These are phyloP conservation scores for Crotalus horridus DNA, from an alignment of 2,113 vertebrate genomes.

Conservation along the genomic window DNA sequence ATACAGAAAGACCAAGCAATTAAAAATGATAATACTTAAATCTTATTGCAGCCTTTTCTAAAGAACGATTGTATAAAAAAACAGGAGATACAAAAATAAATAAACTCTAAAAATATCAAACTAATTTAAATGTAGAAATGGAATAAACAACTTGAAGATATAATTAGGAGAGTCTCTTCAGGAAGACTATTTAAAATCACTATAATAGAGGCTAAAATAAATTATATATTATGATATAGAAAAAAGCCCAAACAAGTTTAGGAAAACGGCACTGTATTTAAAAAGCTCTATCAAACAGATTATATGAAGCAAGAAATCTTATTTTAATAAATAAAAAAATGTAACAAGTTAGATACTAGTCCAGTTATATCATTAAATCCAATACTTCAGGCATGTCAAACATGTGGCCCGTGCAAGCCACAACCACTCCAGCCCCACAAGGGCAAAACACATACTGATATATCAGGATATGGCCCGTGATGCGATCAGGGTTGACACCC, in stretches of 20 bases:
- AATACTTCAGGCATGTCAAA: too few species aligned
- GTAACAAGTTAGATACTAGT: neutral
- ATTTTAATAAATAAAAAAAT: neutral
- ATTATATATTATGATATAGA: neutral
- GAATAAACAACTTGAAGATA: neutral
- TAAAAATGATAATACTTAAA: neutral
- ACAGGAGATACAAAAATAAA: neutral
- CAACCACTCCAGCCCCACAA: too few species aligned
- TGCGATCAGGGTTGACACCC: too few species aligned
- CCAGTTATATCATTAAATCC: neutral
- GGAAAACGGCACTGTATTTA: neutral
- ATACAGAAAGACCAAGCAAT: neutral
- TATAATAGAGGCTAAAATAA: conserved; percentile 18
- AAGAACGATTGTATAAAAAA: neutral
- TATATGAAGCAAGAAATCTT: neutral
- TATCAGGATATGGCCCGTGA: too few species aligned
- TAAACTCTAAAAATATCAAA: neutral
- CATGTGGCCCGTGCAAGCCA: too few species aligned
- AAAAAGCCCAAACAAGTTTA: neutral
- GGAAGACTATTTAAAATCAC: neutral
- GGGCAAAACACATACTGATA: too few species aligned
- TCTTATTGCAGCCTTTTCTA: neutral
- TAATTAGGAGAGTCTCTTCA: neutral
- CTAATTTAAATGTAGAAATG: neutral
- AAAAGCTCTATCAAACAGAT: neutral